phyloP scores from a whole-genome alignment of 2,797 vertebrate species.

The Clarias fuscus region DNA sequence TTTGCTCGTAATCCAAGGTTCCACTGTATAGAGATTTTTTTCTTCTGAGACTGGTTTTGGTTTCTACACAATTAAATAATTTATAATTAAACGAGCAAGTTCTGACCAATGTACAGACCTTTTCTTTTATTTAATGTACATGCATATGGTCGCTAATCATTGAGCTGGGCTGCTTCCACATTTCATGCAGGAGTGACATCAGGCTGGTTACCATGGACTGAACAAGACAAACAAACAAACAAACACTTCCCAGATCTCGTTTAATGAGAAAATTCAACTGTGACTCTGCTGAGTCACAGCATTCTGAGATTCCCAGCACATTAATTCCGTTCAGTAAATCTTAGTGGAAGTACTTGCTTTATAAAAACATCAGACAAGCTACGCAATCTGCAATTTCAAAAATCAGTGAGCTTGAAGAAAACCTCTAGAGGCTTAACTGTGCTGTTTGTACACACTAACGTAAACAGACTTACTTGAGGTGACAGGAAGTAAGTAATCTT shows the following conservation, averaged over 20 bases:
- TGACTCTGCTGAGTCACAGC: background rate
- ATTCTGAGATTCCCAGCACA: background rate
- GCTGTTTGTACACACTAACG: background rate
- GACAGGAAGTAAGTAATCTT: background rate
- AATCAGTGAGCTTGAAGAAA: background rate
- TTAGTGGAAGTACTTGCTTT: background rate
- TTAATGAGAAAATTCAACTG: background rate
- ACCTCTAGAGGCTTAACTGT: too few species aligned
- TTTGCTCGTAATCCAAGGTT: too few species aligned
- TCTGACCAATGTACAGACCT: too few species aligned
- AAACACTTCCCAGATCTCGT: conserved; percentile 14
- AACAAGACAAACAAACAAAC: conserved; percentile 29
- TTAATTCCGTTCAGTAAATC: background rate
- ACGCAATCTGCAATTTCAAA: background rate
- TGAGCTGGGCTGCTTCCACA: conserved; percentile 46
- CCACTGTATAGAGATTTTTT: too few species aligned
- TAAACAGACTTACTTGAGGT: background rate
- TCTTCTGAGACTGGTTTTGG: too few species aligned
- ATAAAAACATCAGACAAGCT: background rate
- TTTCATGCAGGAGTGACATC: conserved; percentile 55
- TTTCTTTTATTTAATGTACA: too few species aligned
- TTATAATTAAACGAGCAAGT: too few species aligned
- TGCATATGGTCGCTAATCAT: background rate
- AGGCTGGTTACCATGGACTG: conserved; percentile 48
- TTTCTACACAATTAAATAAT: too few species aligned